A percentile compares a stretch with the other conserved stretches of the same genome.
Conservation (phyloP, 2,888 invertebrate species). For the Apodemia mormo region DNA sequence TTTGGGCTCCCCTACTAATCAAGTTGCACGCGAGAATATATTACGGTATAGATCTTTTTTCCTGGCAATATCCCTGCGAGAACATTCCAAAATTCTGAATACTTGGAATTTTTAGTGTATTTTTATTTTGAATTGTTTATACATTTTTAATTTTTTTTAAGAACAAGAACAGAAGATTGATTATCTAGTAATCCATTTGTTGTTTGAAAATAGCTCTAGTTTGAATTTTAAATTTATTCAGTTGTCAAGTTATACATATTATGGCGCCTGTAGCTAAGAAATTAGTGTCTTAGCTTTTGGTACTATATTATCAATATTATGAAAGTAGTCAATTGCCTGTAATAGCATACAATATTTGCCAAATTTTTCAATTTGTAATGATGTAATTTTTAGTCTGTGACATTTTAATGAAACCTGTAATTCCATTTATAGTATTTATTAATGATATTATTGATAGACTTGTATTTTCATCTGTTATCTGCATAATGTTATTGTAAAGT, state of each 20-base stretch:
- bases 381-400: conserved; percentile 16
- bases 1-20: too few relatives aligned
- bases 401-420: not conserved
- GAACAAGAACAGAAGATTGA: too few relatives aligned
- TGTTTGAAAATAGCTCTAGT: too few relatives aligned
- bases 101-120: too few relatives aligned
- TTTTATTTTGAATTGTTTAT: too few relatives aligned
- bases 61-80: too few relatives aligned
- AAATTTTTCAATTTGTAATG: conserved; percentile 12
- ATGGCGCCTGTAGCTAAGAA: not conserved
- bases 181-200: too few relatives aligned
- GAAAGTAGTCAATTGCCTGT: conserved; percentile 3
- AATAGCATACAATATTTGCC: not conserved
- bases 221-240: too few relatives aligned
- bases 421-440: not conserved
- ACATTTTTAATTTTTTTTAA: too few relatives aligned
- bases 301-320: not conserved
- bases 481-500: conserved; percentile 15
- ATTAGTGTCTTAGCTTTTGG: not conserved
- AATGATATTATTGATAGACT: conserved; percentile 19
- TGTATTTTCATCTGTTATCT: conserved; percentile 18
- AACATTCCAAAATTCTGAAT: too few relatives aligned
- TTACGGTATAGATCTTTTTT: too few relatives aligned
- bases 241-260: not conserved
- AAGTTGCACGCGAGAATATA: too few relatives aligned